Base-by-base conservation (phyloP, 2,888 invertebrate genomes). In the Cataglyphis rosenhaueri region DNA sequence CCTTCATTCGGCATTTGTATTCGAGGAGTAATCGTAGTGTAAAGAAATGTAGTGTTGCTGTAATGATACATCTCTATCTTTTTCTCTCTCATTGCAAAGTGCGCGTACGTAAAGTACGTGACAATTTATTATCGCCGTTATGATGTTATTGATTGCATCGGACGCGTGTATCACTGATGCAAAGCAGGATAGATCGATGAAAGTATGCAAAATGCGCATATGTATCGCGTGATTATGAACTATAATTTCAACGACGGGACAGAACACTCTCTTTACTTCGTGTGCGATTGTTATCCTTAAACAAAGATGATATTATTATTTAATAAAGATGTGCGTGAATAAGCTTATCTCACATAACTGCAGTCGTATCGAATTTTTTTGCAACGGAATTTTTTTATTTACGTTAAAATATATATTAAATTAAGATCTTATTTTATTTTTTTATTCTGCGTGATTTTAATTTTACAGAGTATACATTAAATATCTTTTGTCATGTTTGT, bases 261-360 rank as follows among this genome's bases (percentile, higher is more conserved):
- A 21, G 38, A 15, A 57, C 66, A n/a, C 6, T 38, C 18, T 57
- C 9, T n/a, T 44, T 38, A 3, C 44, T 44, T 12, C 10, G n/a
- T 52, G 21, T 29, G 55, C 35, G 70, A 79, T 79, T 32, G 21
- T 18, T 79, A 79, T 79, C 59, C 59, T 79, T 70, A 59, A 59
- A 18, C 38, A 79, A 79, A 21, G 59, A 35, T 79, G 59, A 78
- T 25, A 38, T 78, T 78, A 78, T 59, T 70, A 78, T 59, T 79
- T 70, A 44, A 75, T n/a, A 79, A 59, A 70, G 44, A 15, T 4
- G 44, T 25, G 1, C n/a, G 29, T 62, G 15, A n/a, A n/a, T n/a
- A 62, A 62, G 38, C 52, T 12, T 75, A 38, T 41, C 32, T 41
- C 25, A 9, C 21, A 9, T 65, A 3, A 29, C 10, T 55, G 2